A percentile compares a stretch with the other conserved stretches of the same genome.
Evolutionary conservation across 2,797 vertebrate genomes (phyloP).

Genomic region (Gallirallus australis): DNA sequence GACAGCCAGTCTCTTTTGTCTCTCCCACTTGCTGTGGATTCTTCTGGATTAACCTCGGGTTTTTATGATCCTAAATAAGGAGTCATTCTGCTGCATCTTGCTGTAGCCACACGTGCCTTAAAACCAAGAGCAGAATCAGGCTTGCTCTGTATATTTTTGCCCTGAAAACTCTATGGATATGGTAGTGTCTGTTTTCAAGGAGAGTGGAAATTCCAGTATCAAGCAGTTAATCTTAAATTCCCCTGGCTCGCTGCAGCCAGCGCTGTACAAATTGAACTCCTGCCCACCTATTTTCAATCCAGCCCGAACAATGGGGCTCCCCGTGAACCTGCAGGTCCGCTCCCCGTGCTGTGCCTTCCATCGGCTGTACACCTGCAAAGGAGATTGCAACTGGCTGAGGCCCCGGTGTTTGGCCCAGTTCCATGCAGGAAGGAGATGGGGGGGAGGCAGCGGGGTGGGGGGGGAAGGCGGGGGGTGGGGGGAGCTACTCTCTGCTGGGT

Average conservation of each 20-base stretch:
- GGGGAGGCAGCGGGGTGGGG: no score
- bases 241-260: background rate
- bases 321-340: background rate
- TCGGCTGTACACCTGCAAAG: background rate
- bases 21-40: background rate
- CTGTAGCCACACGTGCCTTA: background rate
- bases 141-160: background rate
- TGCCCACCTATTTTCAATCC: background rate
- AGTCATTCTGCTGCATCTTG: background rate
- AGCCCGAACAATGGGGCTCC: background rate
- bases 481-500: background rate
- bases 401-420: rapidly evolving
- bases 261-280: background rate
- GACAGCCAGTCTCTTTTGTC: background rate
- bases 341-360: rapidly evolving
- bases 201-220: constrained; percentile 8
- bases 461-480: no score
- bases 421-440: background rate
- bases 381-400: background rate
- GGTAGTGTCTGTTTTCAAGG: background rate
- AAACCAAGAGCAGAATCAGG: background rate
- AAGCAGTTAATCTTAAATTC: background rate
- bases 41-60: background rate
- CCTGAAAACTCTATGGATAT: background rate
- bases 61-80: background rate